Percentiles rank a stretch among this genome's conserved stretches.
Evolutionary conservation across 2,797 vertebrate species (phyloP).

Genomic region (Triplophysa bombifrons): DNA sequence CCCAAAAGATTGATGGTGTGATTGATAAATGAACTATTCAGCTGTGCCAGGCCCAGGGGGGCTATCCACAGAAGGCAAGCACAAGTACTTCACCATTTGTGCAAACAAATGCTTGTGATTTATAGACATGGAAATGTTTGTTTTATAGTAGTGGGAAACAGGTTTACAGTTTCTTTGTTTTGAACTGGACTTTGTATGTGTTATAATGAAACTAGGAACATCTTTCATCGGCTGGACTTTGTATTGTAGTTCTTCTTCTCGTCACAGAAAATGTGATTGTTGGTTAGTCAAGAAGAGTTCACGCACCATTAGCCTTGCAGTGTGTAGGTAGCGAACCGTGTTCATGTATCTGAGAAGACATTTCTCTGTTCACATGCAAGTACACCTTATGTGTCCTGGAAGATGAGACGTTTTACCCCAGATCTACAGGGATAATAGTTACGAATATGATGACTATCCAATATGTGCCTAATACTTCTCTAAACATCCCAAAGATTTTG

Average conservation of each 20-base stretch:
- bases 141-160: conserved; percentile 15
- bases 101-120: conserved; percentile 36
- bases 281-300: conserved; percentile 18
- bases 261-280: conserved; percentile 24
- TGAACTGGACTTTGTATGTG: conserved; percentile 26
- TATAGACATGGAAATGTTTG: conserved; percentile 5
- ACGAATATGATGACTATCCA: conserved; percentile 7
- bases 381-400: conserved; percentile 1
- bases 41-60: conserved; percentile 27
- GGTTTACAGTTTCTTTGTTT: conserved; percentile 50
- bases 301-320: conserved; percentile 25
- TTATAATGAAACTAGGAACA: neutral
- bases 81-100: conserved; percentile 48
- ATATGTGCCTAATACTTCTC: conserved; percentile 52
- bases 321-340: conserved; percentile 16
- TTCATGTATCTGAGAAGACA: conserved; percentile 11
- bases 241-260: conserved; percentile 36
- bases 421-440: conserved; percentile 4
- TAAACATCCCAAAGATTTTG: conserved; percentile 52
- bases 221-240: conserved; percentile 13
- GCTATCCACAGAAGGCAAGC: conserved; percentile 42
- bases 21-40: conserved; percentile 19
- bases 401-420: neutral
- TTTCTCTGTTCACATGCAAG: neutral
- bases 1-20: conserved; percentile 14